Percentiles rank a stretch among this genome's conserved stretches.
Evolutionary conservation across 2,113 vertebrate genomes (phyloP).

Genomic region (Corvus cornix): DNA sequence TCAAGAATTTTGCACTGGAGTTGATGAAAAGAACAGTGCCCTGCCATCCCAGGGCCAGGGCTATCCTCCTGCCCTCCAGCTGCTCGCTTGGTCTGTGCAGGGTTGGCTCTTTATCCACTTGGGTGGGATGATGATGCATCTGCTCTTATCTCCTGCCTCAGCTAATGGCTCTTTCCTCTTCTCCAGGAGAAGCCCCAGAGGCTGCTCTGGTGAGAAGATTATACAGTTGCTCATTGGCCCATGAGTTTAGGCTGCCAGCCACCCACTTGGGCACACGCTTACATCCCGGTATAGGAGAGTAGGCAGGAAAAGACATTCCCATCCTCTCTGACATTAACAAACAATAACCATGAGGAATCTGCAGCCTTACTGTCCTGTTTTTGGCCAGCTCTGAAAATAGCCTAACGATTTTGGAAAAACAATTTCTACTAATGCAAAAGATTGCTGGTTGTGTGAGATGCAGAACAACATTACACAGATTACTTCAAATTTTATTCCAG

Average conservation of each 20-base stretch:
- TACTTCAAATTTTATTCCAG: conserved; percentile 31
- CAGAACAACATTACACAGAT: background rate
- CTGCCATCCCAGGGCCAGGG: background rate
- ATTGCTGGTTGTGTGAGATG: background rate
- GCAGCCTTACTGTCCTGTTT: background rate
- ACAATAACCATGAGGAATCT: conserved; percentile 7
- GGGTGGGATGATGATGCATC: background rate
- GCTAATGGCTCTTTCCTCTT: background rate
- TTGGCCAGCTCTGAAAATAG: background rate
- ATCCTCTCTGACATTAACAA: background rate
- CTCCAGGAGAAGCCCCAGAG: background rate
- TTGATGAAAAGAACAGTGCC: background rate
- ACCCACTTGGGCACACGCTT: background rate
- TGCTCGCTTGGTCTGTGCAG: background rate
- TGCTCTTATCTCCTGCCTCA: background rate
- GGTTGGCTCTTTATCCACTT: accelerated
- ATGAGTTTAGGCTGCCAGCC: background rate
- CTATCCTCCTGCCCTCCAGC: background rate
- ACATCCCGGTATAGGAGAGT: accelerated
- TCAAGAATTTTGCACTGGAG: background rate
- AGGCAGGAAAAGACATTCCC: background rate
- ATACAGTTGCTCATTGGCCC: background rate
- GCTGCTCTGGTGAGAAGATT: background rate
- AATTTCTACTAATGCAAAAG: conserved; percentile 23
- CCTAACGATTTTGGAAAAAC: background rate